Conservation (phyloP, 2,113 vertebrate species). For the Cinclus cinclus region DNA sequence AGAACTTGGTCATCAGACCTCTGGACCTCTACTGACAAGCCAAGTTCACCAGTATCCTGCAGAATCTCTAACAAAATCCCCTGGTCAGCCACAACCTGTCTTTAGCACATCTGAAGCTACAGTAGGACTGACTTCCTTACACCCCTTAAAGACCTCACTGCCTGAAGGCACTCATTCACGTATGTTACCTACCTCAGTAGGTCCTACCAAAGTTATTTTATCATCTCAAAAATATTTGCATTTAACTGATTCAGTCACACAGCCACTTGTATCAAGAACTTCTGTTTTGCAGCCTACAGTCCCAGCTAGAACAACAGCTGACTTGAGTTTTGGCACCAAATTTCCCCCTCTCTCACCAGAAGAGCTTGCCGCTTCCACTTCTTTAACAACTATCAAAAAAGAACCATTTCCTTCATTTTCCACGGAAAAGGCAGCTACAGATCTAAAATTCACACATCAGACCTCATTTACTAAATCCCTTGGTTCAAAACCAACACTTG, state of each 20-base stretch:
- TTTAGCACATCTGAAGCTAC: neutral
- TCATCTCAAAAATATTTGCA: neutral
- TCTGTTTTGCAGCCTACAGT: neutral
- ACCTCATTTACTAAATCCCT: neutral
- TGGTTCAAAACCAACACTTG: neutral
- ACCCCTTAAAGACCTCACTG: neutral
- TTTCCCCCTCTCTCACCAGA: neutral
- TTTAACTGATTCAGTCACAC: neutral
- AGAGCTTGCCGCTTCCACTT: neutral
- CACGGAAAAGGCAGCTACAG: neutral
- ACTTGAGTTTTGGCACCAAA: neutral
- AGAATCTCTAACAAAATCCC: neutral
- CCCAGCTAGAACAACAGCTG: neutral
- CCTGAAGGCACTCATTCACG: neutral
- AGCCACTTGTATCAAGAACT: neutral
- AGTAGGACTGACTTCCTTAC: neutral
- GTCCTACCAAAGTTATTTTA: neutral
- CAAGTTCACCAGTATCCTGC: neutral
- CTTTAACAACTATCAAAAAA: neutral
- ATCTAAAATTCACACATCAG: neutral
- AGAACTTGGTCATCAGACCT: constrained; percentile 29
- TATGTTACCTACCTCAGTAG: neutral
- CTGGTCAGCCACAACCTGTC: neutral
- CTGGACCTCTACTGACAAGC: constrained; percentile 34
- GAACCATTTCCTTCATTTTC: neutral